Base-by-base conservation (phyloP, 37 sponge, comb jelly and placozoan species). In the Hexactinellida sp. region DNA sequence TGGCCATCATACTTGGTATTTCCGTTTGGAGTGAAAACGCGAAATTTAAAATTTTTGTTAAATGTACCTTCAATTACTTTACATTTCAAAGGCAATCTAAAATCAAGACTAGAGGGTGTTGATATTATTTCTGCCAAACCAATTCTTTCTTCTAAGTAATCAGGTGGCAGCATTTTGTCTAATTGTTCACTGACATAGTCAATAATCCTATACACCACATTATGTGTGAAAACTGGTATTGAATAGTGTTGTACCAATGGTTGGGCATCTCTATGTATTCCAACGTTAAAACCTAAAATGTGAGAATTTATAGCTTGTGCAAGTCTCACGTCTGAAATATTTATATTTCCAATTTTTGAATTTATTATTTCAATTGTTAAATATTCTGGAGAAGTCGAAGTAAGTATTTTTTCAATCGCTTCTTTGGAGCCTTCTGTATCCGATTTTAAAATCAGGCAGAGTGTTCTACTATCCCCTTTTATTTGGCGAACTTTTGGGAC, bases 351-450 rank as follows among this genome's bases (percentile, higher is more conserved):
- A 63, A 63, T n/a, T 23, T 23, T 63, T 7, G 76, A 63, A n/a
- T 7, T 25, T 7, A 63, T 21, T 3, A 63, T 1, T 63, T 63
- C 19, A 21, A 63, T 63, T 63, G 3, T 63, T 3, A 63, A 28
- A 63, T 63, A 25, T 63, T 63, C 76, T 63, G 76, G 76, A 7
- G 76, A 25, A 25, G 76, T 63, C 5, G 76, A 63, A 32, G 76
- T 63, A 21, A 63, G 13, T 3, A 63, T 63, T 5, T 23, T 63
- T 28, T 63, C 76, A n/a, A 63, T 7, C 13, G 76, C 76, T 63
- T 63, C 76, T 63, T 63, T 63, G 1, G 76, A 63, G 30, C 76
- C 76, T 63, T 63, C 76, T 28, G 76, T 63, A 23, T 63, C 76
- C 76, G 76, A 63, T 63, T 63, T 63, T 63, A 63, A 28, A n/a